A percentile compares a stretch with the other conserved stretches of the same genome.
Evolutionary conservation across 2,113 vertebrate genomes (phyloP).

Genomic region (Alosa alosa): DNA sequence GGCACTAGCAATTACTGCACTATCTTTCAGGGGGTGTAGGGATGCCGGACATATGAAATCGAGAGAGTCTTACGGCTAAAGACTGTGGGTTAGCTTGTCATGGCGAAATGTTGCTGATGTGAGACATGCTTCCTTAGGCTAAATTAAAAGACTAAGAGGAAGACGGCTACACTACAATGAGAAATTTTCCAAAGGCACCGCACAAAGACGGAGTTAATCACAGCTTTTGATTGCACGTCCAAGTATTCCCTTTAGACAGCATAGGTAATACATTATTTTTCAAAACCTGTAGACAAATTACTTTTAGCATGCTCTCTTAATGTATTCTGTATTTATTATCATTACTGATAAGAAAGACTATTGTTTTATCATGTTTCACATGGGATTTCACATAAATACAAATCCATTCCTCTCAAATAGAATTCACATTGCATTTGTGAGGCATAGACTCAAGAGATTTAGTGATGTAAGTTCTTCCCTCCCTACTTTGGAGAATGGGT

Average conservation of each 20-base stretch:
- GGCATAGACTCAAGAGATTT: not conserved
- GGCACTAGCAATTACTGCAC: conserved; percentile 60
- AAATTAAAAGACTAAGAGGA: not conserved
- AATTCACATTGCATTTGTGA: not conserved
- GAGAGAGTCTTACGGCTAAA: not conserved
- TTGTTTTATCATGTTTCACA: not conserved
- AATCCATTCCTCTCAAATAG: not conserved
- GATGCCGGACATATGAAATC: conserved; percentile 47
- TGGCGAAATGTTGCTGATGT: not conserved
- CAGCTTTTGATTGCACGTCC: not conserved
- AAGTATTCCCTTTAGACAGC: not conserved
- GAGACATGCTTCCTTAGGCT: not conserved
- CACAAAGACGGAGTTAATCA: not conserved
- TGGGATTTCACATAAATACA: not conserved
- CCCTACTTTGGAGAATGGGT: conserved; percentile 43
- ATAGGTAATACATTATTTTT: not conserved
- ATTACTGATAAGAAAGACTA: not conserved
- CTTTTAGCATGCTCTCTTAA: not conserved
- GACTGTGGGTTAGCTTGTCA: not conserved
- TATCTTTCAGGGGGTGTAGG: conserved; percentile 50
- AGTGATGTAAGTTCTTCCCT: not conserved
- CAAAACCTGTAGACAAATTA: not conserved
- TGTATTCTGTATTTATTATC: not conserved
- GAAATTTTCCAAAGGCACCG: not conserved
- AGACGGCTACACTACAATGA: not conserved